Base-by-base conservation (phyloP, 2,113 vertebrate genomes). In the Tapirus terrestris region DNA sequence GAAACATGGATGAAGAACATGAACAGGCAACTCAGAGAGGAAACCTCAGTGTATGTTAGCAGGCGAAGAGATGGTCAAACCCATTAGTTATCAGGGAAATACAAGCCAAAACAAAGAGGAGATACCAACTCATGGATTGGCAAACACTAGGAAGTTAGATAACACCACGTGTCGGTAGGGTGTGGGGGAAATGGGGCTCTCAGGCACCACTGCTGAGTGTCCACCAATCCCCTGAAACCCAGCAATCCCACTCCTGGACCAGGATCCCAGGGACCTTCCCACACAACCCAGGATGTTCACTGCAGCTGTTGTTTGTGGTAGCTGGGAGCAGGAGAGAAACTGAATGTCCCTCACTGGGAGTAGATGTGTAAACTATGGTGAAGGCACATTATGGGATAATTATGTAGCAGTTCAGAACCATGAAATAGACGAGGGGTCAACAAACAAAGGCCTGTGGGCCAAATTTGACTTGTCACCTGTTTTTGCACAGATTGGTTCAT, bases 341-440 rank as follows among this genome's bases (percentile, higher is more conserved):
- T 45, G n/a, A 39, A 36, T 80, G 79, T 29, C 39, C 33, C n/a
- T 89, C 48, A 2, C 18, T 89, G 83, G 61, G 53, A 72, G 61
- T 0, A 33, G n/a, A 72, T 88, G 29, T 23, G 33, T 73, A 39
- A 92, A 72, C 72, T 31, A 48, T 9, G 13, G 33, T 39, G 36
- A 72, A 94, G 77, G 18, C 29, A 70, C 25, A 70, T 27, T 80
- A 53, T 75, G 29, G 63, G 48, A 61, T 63, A 63, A 91, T 86
- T 92, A 81, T 27, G 53, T 36, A 72, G 61, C 68, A 51, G 20
- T 75, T 70, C 25, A 70, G 86, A 93, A 93, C 43, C 39, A 65
- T 43, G 31, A 93, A 67, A 33, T 20, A 85, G 36, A 88, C 6
- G 14, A 51, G 1, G 0, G 18, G 0, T 53, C 96, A 43, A 72